Conservation (phyloP, 2,113 vertebrate genomes). For the Dasyurus viverrinus region DNA sequence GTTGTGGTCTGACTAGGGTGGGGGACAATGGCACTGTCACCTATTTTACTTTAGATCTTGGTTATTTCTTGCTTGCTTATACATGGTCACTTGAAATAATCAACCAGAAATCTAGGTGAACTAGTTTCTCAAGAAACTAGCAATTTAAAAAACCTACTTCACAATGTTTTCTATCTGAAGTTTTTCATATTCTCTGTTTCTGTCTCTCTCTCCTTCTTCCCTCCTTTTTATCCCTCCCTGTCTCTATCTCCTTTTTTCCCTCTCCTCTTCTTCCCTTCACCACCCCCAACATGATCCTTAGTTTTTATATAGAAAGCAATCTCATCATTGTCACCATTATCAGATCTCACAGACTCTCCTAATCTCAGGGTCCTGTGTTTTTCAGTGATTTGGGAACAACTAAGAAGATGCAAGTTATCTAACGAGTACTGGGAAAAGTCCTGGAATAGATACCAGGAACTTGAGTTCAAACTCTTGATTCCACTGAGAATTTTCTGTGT, state of each 20-base stretch:
- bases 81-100: conserved; percentile 11
- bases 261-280: no score
- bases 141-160: background rate
- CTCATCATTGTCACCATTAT: background rate
- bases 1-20: background rate
- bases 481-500: background rate
- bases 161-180: background rate
- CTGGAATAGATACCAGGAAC: background rate
- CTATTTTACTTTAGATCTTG: background rate
- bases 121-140: background rate
- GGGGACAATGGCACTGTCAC: background rate
- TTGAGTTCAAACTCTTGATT: background rate
- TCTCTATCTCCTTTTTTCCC: no score
- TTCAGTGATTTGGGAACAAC: background rate
- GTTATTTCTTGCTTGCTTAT: background rate
- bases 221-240: no score
- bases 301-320: background rate
- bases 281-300: background rate
- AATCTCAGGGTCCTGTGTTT: background rate
- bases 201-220: no score
- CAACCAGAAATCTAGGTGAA: conserved; percentile 8
- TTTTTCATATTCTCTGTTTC: no score
- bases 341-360: background rate
- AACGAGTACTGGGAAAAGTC: background rate
- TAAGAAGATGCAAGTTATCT: background rate